Base-by-base conservation (phyloP, 2,797 vertebrate species). In the Pteropus rufus region DNA sequence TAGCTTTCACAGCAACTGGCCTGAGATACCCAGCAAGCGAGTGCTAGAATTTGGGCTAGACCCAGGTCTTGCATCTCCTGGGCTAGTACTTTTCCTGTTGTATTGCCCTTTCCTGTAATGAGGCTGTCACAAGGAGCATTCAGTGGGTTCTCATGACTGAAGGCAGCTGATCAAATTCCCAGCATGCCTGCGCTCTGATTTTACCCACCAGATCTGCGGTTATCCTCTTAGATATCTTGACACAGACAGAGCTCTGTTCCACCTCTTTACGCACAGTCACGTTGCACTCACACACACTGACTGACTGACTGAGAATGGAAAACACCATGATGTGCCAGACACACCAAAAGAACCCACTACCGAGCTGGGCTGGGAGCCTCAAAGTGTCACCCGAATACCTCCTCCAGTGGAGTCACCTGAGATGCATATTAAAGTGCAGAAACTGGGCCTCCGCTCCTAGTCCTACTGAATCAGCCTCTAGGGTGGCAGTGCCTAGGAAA, bases 231-330 rank as follows among this genome's bases (percentile, higher is more conserved):
- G 83, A 46, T 29, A 14, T 92, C 86, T 1, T 4, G 19, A 95
- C 94, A 97, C 80, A 96, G 62, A 85, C 11, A 7, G 67, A 86
- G 88, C 91, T 96, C 86, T 97, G 89, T 95, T 93, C 34, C 26
- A 19, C 11, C 34, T n/a, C 26, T 46, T 88, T 23, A 39, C 10
- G 2, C 79, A 15, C 7, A 5, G 69, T 97, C 95, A 94, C 16
- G 0, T 26, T 79, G 54, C 46, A 1, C 75, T 94, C 75, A 88
- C 34, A 75, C 69, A 76, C 2, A 39, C 58, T 1, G 4, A 39
- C n/a, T 52, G 64, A 15, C 41, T 60, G 58, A 69, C n/a, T 3
- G 23, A 92, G 41, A 70, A 85, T 0, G 0, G 31, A 52, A 90
- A 76, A 49, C 69, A 44, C 39, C 73, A 41, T 46, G 26, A 26